A percentile compares a stretch with the other conserved stretches of the same genome.
phyloP scores from a whole-genome alignment of 2,113 vertebrate species.

The Brevimyrus niger region DNA sequence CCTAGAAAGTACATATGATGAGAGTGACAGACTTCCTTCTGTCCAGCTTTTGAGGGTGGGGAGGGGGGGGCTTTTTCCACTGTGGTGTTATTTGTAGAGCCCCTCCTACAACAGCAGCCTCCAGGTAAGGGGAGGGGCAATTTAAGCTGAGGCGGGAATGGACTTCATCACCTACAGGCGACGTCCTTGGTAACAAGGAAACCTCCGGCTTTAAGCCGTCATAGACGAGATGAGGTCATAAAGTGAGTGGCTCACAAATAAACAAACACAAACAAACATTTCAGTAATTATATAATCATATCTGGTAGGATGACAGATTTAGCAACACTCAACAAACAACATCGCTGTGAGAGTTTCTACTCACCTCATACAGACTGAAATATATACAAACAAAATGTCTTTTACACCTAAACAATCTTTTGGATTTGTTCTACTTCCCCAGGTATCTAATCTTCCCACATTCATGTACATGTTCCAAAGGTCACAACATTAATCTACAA shows the following conservation, averaged over 20 bases:
- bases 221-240: background rate
- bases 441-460: background rate
- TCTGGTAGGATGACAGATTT: background rate
- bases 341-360: background rate
- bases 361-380: background rate
- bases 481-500: background rate
- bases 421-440: background rate
- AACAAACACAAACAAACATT: background rate
- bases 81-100: background rate
- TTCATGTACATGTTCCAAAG: conserved; percentile 11
- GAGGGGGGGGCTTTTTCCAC: background rate
- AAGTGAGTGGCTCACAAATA: background rate
- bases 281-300: background rate
- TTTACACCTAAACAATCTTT: background rate
- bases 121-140: background rate
- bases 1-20: background rate
- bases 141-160: background rate
- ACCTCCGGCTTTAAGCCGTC: background rate
- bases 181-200: background rate
- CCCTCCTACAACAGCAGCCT: background rate
- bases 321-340: background rate
- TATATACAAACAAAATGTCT: background rate
- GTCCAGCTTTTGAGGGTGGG: background rate
- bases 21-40: background rate
- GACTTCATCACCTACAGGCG: background rate